Base-by-base conservation (phyloP, 2,113 vertebrate genomes). In the Dissostichus mawsoni region DNA sequence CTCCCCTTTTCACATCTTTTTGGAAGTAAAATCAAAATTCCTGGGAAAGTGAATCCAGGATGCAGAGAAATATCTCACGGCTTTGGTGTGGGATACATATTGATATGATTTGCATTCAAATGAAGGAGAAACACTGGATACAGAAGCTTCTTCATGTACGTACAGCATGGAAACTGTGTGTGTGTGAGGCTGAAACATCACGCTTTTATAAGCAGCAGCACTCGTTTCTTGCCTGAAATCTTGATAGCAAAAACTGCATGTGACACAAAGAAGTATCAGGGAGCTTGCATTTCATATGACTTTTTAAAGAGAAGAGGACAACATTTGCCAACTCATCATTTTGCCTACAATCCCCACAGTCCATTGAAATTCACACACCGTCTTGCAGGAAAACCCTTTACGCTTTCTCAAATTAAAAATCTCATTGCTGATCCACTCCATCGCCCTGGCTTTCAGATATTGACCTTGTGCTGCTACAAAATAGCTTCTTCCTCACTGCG, bases 381-480 rank as follows among this genome's bases (percentile, higher is more conserved):
- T 86, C 81, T 87, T 75, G 36, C 7, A 61, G 62, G 47, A 80
- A 89, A 92, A 78, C 85, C 85, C 78, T 88, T 89, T 89, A 89
- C 84, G 57, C 80, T 88, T 90, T 91, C 77, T 79, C 83, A 87
- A 90, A 93, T 92, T 91, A 91, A 90, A 92, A 91, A 86, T 89
- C 85, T 87, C 84, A 90, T 12, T 83, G 74, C 87, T 90, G 90
- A 94, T 91, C 90, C 92, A 84, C 83, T 86, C 88, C 89, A 88
- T 92, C 59, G 70, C 88, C 67, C 80, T 85, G 88, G 90, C 90
- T 92, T 92, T 93, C 80, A 92, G 87, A 91, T 93, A 92, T 90
- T 94, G 93, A 93, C 91, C 91, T 92, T 93, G 86, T 87, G 86
- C 73, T 88, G 83, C 81, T 88, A 93, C 91, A 93, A 94, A 94